Evolutionary conservation across 2,113 vertebrate species (phyloP), one percentile per base, ranked within the genome.

Genomic region (Puma concolor): DNA sequence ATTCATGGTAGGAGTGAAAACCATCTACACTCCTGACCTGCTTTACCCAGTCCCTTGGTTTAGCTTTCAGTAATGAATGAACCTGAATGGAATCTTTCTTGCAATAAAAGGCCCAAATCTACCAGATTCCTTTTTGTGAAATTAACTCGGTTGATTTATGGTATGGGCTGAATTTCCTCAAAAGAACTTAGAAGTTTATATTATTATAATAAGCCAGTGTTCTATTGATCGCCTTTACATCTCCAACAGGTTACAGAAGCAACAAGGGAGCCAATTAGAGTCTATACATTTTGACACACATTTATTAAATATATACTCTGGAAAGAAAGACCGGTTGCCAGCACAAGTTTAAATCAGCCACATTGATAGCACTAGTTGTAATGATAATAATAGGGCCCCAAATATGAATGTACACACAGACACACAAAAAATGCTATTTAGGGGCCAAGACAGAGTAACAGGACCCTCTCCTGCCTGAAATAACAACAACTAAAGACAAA

Each of bases 41-140:
- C 85, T 69, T 66, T 67, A 64, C 66, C 29, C 33, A 72, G 76
- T 36, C 52, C 4, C 0, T 54, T 38, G 83, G 23, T 29, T 33
- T 48, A 33, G 38, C 88, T 52, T 98, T 54, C 25, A 88, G 81
- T 41, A 60, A 92, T 21, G 33, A 96, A 60, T 67, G n/a, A 50
- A 36, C 63, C 36, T 48, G 57, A 91, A 36, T n/a, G 44, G 91
- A 79, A 11, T 82, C 66, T 67, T 79, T 90, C 15, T 94, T 48
- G 31, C 74, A 80, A 15, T 36, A 44, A 91, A 76, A 71, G 60
- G n/a, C n/a, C 19, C 50, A 54, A 77, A 60, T 44, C 84, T 67
- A 66, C 80, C 91, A 88, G 50, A 66, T 66, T 76, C 88, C 36
- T 77, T 93, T 94, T 85, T 82, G 21, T 54, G 94, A 54, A 87